Conservation (phyloP, 2,888 invertebrate genomes). For the Charanyca ferruginea region DNA sequence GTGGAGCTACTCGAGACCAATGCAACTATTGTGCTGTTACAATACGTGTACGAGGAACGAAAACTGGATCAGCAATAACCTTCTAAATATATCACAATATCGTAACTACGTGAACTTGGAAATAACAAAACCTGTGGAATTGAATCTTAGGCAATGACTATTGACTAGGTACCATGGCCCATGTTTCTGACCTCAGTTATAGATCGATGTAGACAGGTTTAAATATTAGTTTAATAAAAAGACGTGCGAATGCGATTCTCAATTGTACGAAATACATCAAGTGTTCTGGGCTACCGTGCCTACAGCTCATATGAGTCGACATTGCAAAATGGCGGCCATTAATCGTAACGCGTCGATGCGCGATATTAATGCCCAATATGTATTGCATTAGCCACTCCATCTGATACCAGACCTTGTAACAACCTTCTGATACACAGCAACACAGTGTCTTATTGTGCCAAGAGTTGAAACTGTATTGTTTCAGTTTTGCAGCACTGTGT, state of each 20-base stretch:
- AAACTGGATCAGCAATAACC: too few relatives aligned
- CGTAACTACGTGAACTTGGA: too few relatives aligned
- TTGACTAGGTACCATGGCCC: too few relatives aligned
- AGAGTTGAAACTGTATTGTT: neutral
- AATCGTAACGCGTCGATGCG: conserved; percentile 48
- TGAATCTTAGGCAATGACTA: too few relatives aligned
- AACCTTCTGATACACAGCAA: neutral
- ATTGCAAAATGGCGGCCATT: conserved; percentile 58
- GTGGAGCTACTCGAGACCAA: neutral
- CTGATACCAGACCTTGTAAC: conserved; percentile 46
- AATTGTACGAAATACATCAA: conserved; percentile 8
- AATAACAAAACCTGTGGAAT: too few relatives aligned
- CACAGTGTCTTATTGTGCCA: conserved; percentile 32
- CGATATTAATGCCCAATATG: conserved; percentile 65
- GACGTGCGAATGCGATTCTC: neutral
- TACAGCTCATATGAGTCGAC: conserved; percentile 30
- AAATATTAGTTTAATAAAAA: conserved; percentile 1
- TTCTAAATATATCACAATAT: too few relatives aligned
- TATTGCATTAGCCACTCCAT: conserved; percentile 58
- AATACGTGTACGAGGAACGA: too few relatives aligned
- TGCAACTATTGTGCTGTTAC: too few relatives aligned
- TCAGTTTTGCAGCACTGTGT: conserved; percentile 27
- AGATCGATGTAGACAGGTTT: neutral
- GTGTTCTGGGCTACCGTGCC: neutral
- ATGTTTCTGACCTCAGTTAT: neutral